Conservation (phyloP, 2,797 vertebrate genomes). For the Tragelaphus oryx region DNA sequence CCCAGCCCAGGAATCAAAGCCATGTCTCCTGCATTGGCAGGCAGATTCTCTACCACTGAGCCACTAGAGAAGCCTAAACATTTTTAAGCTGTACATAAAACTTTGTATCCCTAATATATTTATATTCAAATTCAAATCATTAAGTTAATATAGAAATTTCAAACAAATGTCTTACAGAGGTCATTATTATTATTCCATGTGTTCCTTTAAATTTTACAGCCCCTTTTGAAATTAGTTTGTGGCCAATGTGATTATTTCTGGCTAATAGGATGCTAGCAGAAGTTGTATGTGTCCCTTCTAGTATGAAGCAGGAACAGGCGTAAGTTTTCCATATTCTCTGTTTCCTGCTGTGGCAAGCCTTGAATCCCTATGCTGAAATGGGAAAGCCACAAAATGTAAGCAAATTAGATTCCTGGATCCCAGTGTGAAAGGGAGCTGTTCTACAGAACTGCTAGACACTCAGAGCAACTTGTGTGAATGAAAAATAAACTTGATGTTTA, state of each 20-base stretch:
- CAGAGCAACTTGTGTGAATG: not conserved
- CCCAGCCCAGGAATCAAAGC: not conserved
- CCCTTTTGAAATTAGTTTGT: constrained; percentile 6
- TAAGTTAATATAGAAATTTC: not conserved
- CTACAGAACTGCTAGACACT: not conserved
- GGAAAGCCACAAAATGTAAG: not conserved
- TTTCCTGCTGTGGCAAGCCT: not conserved
- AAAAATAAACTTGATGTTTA: not conserved
- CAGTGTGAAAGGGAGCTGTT: not conserved
- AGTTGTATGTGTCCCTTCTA: not conserved
- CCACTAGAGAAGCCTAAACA: not conserved
- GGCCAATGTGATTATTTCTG: not conserved
- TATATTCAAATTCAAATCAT: not conserved
- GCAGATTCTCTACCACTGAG: not conserved
- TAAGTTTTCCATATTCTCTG: not conserved
- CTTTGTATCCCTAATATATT: not conserved
- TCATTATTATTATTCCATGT: not conserved
- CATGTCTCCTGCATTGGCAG: not conserved
- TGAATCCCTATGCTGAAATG: not conserved
- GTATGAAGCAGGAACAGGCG: not conserved
- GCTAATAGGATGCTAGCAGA: not conserved
- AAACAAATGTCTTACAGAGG: not conserved
- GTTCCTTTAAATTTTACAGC: not conserved
- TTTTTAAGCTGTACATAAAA: not conserved
- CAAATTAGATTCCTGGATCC: not conserved